Evolutionary conservation across 2,888 invertebrate genomes (phyloP).

Genomic region (Drosophila mercatorum): DNA sequence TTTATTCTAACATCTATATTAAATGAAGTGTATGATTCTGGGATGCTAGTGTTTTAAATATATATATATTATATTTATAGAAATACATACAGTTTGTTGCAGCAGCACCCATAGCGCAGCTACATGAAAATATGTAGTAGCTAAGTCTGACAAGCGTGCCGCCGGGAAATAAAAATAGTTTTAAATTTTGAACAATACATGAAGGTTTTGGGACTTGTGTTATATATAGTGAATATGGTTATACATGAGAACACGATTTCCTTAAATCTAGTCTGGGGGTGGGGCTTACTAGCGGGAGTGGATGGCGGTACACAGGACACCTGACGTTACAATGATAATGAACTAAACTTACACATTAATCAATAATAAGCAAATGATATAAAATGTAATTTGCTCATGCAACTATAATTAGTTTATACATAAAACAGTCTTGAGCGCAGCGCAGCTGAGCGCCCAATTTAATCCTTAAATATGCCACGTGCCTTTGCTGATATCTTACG

Average conservation of each 20-base stretch:
- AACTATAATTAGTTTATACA: conserved; percentile 73
- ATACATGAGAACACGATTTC: conserved; percentile 49
- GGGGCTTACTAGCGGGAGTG: conserved; percentile 7
- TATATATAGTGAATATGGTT: conserved; percentile 45
- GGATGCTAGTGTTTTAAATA: conserved; percentile 46
- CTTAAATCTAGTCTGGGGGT: conserved; percentile 34
- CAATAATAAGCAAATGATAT: conserved; percentile 71
- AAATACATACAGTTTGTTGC: conserved; percentile 59
- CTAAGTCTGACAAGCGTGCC: conserved; percentile 12
- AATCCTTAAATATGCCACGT: conserved; percentile 87
- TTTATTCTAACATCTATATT: conserved; percentile 72
- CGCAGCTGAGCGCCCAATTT: conserved; percentile 55
- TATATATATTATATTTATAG: conserved; percentile 52
- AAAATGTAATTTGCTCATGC: conserved; percentile 39
- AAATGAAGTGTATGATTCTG: conserved; percentile 72
- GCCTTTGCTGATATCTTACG: conserved; percentile 93
- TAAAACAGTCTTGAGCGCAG: conserved; percentile 69
- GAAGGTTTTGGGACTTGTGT: conserved; percentile 27
- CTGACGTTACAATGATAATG: conserved; percentile 58
- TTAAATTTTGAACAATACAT: conserved; percentile 29
- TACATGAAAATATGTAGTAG: conserved; percentile 50
- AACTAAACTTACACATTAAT: conserved; percentile 75
- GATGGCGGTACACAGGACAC: conserved; percentile 41
- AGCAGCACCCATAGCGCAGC: conserved; percentile 10
- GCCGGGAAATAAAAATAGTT: conserved; percentile 12